Base-by-base conservation (phyloP, 1,140 invertebrate species). In the Ylistrum balloti region DNA sequence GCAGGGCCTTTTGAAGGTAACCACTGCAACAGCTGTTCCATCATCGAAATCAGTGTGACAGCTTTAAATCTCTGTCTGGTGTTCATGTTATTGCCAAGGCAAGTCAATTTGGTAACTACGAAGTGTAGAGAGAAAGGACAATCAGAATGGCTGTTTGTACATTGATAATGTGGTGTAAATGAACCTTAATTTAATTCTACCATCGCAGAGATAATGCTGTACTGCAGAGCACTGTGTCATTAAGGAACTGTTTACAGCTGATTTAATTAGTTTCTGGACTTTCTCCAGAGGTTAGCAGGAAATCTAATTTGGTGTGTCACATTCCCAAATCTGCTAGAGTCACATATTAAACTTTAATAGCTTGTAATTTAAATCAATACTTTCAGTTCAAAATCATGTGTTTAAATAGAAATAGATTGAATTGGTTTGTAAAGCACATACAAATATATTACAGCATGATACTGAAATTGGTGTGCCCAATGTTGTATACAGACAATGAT, bases 261-360 rank as follows among this genome's bases (percentile, higher is more conserved):
- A 74, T 74, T 28, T 17, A 74, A 74, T 74, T 74, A 74, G 56
- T 74, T 74, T 5, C 22, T 28, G 56, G 56, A 74, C 56, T 74
- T 17, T 74, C 56, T 74, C 22, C 5, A 28, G 56, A 28, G 56
- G 56, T 74, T 74, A n/a, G 11, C 56, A 74, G 22, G 3, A 74
- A 74, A 74, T 74, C 56, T 74, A 74, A 74, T 74, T 74, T 74
- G 22, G 56, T 28, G n/a, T 74, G 56, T 22, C 56, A 74, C 56
- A 28, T 28, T 74, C n/a, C 56, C 56, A 74, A 74, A 28, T 74
- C 22, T 74, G 56, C 56, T 17, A 28, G 56, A 74, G n/a, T 28
- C n/a, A 28, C 22, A 74, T 74, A 74, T 74, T 74, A 74, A 74
- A 74, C 56, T 74, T 74, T 74, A 3, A 74, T 74, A 28, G 56